Base-by-base conservation (phyloP, 2,888 invertebrate species). In the Cephus runcator region DNA sequence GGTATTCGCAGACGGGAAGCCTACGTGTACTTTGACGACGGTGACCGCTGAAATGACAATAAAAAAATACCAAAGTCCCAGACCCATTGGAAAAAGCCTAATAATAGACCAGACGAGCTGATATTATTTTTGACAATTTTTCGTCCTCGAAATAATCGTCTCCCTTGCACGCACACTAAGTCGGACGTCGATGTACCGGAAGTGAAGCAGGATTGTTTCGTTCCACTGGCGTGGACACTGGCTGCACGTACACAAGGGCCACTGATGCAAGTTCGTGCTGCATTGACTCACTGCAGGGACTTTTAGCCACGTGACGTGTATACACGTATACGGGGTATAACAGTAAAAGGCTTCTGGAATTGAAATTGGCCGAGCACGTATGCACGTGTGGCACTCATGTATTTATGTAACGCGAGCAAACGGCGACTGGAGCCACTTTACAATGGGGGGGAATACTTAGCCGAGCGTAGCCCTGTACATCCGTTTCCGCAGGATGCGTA, bases 401-500 rank as follows among this genome's bases (percentile, higher is more conserved):
- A 77, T 82, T 79, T 81, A 82, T 81, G 80, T 82, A 83, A 84
- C 76, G 80, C 79, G 79, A 81, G 56, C 80, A 40, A 84, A 73
- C 69, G 36, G 56, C n/a, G 71, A 33, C 69, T 73, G 75, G 69
- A 75, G 75, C 40, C 33, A 34, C 75, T 76, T 80, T 79, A 79
- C 80, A 83, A 81, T 73, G 36, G 79, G 81, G 82, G 81, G 81
- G 81, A 82, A 85, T 36, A 36, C 83, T 87, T 87, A 89, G 85
- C 89, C 83, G 85, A 89, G 88, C 88, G 89, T 89, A 80, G 84
- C 85, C 82, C 77, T 79, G 81, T 77, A 84, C 88, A 90, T 90
- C 89, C 90, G 90, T 86, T 90, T 90, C 90, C 90, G 89, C 87
- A 89, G 89, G 90, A 90, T 87, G 88, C 83, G 82, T 87, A 82